Evolutionary conservation across 2,797 vertebrate species (phyloP), one percentile per base, ranked within the genome.

Genomic region (Eleutherodactylus coqui): DNA sequence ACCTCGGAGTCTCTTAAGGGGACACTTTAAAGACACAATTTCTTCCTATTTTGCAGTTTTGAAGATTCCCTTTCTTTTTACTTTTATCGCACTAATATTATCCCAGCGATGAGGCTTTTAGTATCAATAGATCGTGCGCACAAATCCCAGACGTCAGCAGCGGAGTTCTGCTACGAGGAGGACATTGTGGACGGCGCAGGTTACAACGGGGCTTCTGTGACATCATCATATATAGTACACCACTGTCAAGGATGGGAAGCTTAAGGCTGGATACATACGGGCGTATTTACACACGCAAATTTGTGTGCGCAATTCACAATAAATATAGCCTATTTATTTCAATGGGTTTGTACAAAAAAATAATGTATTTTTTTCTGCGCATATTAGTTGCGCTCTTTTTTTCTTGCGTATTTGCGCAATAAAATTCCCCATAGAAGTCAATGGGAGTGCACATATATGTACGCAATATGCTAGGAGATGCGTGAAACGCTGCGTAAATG

Each of bases 21-120:
- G 91, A 92, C 91, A 90, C 90, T 93, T 90, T 88, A 89, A 92
- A 91, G 88, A 82, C 85, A 75, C 27, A 89, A 93, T 90, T 91
- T 41, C 82, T 88, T 92, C 73, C 85, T 91, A 77, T 92, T 90
- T 87, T 91, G 79, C 49, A 43, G 84, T 82, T 90, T 90, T 89
- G 86, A 77, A 91, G 84, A 88, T 82, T 87, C 89, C 87, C 58
- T 47, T 90, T 89, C 88, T 90, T 85, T 69, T 70, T 45, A 60
- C 80, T 87, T 87, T 80, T 88, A 84, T 90, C 81, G 89, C 82
- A 91, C 10, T 88, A 89, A 92, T 92, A 89, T 87, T 79, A 89
- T 90, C 84, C 83, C 85, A 32, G 89, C 84, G 90, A 92, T 91
- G 92, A 92, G 90, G 60, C 79, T 83, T 85, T 73, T 64, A 75